Base-by-base conservation (phyloP, 1,140 invertebrate genomes). In the Pygmarrhopalites habei region DNA sequence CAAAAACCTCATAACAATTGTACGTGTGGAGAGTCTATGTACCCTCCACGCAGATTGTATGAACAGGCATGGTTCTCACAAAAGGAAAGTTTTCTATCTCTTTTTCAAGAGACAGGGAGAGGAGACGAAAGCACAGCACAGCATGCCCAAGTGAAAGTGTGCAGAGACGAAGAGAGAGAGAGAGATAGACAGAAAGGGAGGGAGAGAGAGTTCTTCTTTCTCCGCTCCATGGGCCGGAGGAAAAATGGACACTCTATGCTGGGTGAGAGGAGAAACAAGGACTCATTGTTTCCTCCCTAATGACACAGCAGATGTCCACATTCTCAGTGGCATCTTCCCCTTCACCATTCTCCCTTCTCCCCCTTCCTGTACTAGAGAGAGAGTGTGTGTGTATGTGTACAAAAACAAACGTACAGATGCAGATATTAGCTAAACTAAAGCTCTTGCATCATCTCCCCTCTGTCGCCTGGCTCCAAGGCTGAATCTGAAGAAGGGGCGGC, bases 231-330 rank as follows among this genome's bases (percentile, higher is more conserved):
- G n/a, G n/a, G n/a, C n/a, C n/a, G n/a, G n/a, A n/a, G n/a, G n/a
- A n/a, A n/a, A n/a, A n/a, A n/a, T n/a, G n/a, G n/a, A n/a, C n/a
- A n/a, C n/a, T n/a, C n/a, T n/a, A n/a, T n/a, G 39, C 39, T 56
- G 39, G 23, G n/a, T 28, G 49, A 23, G 35, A 28, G 7, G 19
- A n/a, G 44, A 19, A 25, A 47, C 17, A 47, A 47, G 17, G 19
- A 19, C 35, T 56, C 53, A 56, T 56, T 56, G 53, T 56, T 56
- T 56, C 53, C 53, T 28, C 29, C 19, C 53, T 56, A 56, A 56
- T 56, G 53, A 56, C 53, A 56, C 35, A 56, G 15, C 53, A 56
- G 53, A 56, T 56, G 53, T 56, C 32, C 29, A 56, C 53, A 39
- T 56, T 56, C 53, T 56, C 53, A 56, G 51, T 28, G 21, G 23